These are phyloP conservation scores for Eidolon helvum DNA, from an alignment of 2,113 vertebrate genomes.

Conservation along the genomic window DNA sequence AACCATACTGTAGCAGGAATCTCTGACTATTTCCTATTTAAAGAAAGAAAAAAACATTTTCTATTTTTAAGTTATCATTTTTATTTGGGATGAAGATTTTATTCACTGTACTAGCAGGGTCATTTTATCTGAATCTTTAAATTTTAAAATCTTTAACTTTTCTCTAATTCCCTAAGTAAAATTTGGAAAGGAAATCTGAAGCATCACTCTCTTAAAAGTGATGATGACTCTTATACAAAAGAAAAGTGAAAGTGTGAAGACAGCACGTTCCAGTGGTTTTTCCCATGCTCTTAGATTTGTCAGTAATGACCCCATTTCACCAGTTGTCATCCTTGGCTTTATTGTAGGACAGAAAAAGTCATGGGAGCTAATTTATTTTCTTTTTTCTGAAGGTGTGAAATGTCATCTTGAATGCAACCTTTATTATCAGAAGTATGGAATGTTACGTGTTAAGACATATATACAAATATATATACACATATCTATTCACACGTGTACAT, in stretches of 20 bases:
- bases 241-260: background rate
- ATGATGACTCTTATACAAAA: background rate
- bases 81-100: slow-evolving; percentile 43
- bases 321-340: slow-evolving; percentile 40
- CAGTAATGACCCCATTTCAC: background rate
- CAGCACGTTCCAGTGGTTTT: background rate
- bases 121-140: slow-evolving; percentile 37
- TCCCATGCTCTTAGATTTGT: background rate
- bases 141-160: slow-evolving; percentile 1
- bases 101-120: slow-evolving; percentile 46
- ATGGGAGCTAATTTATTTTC: background rate
- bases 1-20: slow-evolving; percentile 34
- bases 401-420: background rate
- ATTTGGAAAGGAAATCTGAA: slow-evolving; percentile 50
- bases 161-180: slow-evolving; percentile 41
- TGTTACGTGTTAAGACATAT: background rate
- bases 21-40: slow-evolving; percentile 52
- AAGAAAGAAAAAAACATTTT: slow-evolving; percentile 35
- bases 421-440: background rate
- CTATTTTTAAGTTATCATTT: slow-evolving; percentile 54
- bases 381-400: background rate
- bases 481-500: slow-evolving; percentile 2
- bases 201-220: background rate
- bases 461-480: slow-evolving; percentile 13
- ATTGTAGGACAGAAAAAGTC: background rate